phyloP scores from a whole-genome alignment of 2,113 vertebrate genomes.

The Lathamus discolor region DNA sequence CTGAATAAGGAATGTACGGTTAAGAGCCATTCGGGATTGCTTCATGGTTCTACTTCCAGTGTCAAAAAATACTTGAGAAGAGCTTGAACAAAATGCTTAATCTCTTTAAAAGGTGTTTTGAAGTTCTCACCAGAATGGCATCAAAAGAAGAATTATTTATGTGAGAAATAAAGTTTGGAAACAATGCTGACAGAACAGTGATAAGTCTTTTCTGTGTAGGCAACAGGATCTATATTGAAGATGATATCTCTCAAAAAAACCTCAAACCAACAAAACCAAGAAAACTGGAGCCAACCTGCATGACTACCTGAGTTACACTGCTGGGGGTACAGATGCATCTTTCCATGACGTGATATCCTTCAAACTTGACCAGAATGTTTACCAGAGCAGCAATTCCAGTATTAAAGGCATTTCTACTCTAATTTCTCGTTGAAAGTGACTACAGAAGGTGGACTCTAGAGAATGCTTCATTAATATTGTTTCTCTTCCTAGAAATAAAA shows the following conservation, averaged over 20 bases:
- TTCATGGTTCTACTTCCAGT: not conserved
- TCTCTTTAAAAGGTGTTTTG: not conserved
- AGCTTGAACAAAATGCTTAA: not conserved
- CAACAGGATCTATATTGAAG: not conserved
- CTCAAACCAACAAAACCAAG: not conserved
- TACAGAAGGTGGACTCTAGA: not conserved
- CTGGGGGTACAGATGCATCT: not conserved
- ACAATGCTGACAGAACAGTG: not conserved
- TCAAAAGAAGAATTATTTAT: not conserved
- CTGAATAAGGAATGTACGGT: not conserved
- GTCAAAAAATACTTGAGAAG: not conserved
- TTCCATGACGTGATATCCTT: not conserved
- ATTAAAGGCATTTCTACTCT: not conserved
- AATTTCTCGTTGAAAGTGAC: not conserved
- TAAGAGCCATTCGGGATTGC: not conserved
- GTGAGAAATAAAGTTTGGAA: slow-evolving; percentile 6
- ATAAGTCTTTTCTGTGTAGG: not conserved
- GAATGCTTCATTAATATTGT: not conserved
- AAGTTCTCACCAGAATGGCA: not conserved
- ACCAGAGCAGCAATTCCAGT: not conserved
- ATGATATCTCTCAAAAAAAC: not conserved
- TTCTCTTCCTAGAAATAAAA: not conserved
- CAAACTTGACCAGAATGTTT: not conserved
- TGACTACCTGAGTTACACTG: not conserved
- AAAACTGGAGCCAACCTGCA: not conserved